These are phyloP conservation scores for Rhopilema esculentum DNA, from an alignment of 30 jellyfish, hydroid and myxozoan genomes.

Conservation along the genomic window DNA sequence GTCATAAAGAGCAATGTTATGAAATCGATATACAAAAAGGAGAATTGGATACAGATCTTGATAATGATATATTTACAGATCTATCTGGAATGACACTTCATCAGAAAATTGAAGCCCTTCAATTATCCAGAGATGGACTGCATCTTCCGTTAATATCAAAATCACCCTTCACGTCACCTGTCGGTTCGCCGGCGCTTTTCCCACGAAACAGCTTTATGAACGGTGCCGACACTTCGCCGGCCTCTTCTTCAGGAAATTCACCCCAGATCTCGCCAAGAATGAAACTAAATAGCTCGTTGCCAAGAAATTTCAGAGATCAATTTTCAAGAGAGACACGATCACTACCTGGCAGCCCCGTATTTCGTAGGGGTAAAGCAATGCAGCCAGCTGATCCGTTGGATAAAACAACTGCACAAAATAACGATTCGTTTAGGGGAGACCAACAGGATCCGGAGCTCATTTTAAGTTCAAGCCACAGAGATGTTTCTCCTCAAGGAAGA, in stretches of 20 bases:
- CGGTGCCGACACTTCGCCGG: slow-evolving; percentile 19
- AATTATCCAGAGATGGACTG: slow-evolving; percentile 3
- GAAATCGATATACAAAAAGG: no score
- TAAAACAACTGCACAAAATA: not conserved
- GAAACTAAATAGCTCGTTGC: not conserved
- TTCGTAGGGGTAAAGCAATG: not conserved
- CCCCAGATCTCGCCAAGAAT: slow-evolving; percentile 35
- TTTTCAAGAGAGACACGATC: slow-evolving; percentile 4
- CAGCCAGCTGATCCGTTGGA: slow-evolving; percentile 6
- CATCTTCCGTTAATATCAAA: slow-evolving; percentile 26
- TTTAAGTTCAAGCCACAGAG: no score
- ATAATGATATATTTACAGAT: not conserved
- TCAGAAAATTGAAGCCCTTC: slow-evolving; percentile 1
- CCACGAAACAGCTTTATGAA: slow-evolving; percentile 7
- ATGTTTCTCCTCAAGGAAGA: not conserved
- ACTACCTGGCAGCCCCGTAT: slow-evolving; percentile 45
- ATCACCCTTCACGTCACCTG: slow-evolving; percentile 24
- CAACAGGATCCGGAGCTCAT: no score
- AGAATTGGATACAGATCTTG: not conserved
- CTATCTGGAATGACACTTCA: not conserved
- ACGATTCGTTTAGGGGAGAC: not conserved
- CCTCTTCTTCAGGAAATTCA: slow-evolving; percentile 28
- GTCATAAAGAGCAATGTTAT: no score
- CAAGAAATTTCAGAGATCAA: slow-evolving; percentile 27
- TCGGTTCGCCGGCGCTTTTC: slow-evolving; percentile 24